Evolutionary conservation across 1,140 invertebrate genomes (phyloP).

Genomic region (Dysdera silvatica): DNA sequence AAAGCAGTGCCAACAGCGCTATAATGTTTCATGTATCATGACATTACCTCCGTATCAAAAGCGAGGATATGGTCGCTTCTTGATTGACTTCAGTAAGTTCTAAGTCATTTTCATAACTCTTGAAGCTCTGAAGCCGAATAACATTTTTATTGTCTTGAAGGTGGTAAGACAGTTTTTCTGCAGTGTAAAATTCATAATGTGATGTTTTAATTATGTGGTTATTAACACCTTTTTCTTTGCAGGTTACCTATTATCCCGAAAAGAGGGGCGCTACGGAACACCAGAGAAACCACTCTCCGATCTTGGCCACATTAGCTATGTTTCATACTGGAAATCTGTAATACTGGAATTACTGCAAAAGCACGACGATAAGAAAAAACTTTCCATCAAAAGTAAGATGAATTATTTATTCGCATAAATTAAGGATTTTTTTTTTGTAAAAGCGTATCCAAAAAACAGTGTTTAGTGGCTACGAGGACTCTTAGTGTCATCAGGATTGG

Average conservation of each 20-base stretch:
- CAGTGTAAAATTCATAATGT: too few relatives aligned
- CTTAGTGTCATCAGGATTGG: too few relatives aligned
- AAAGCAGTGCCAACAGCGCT: conserved; percentile 95
- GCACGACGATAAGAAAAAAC: conserved; percentile 16
- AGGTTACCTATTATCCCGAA: conserved; percentile 34
- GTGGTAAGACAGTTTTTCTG: too few relatives aligned
- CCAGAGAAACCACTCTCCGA: conserved; percentile 97
- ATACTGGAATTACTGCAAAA: conserved; percentile 52
- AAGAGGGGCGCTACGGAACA: conserved; percentile 70
- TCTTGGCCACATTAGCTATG: conserved; percentile 86
- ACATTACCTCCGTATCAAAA: conserved; percentile 96
- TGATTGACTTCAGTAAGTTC: conserved; percentile 91
- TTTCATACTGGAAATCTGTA: conserved; percentile 92
- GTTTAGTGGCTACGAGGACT: too few relatives aligned
- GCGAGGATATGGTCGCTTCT: conserved; percentile 89
- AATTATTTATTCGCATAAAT: too few relatives aligned
- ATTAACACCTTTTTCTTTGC: not conserved
- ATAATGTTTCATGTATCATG: conserved; percentile 99
- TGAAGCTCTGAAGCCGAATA: too few relatives aligned
- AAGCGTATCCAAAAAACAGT: too few relatives aligned
- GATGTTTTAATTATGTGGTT: not conserved
- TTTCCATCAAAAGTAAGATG: conserved; percentile 23
- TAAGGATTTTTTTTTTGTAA: too few relatives aligned
- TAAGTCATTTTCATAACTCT: not conserved
- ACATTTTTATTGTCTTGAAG: too few relatives aligned